Evolutionary conservation across 2,888 invertebrate species (phyloP), one percentile per base, ranked within the genome.

Genomic region (Sinodicranocentrus sp.): DNA sequence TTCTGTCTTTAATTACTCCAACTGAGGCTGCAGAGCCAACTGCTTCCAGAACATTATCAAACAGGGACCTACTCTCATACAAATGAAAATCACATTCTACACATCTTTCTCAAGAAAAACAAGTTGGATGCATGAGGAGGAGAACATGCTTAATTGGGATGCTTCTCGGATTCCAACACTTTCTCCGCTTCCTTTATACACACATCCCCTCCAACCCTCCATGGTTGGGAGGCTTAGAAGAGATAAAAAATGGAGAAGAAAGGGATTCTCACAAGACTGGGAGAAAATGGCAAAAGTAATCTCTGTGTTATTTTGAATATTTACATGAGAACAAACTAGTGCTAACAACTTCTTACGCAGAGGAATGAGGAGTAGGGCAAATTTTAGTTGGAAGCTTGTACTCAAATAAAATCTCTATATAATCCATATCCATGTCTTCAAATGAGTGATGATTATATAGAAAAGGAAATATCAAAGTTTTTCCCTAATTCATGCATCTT

Each of bases 11-110:
- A 93, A 98, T 97, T 19, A 97, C 91, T 71, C 93, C 92, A 15
- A 97, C 94, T 0, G 97, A 95, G 0, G 96, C 95, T 0, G 94
- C 93, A 86, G 95, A 97, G 2, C 95, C 95, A 52, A 97, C 94
- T 90, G 95, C 95, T 0, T 98, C 97, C 6, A 98, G 91, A 0
- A 97, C 96, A 90, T 97, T 96, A 84, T 95, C 90, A 21, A 96
- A 93, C 89, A 95, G 95, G 89, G 95, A 95, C 84, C 96, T 96
- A 80, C 71, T 89, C 39, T 17, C 33, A 21, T 52, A 63, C 26
- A 21, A 48, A 52, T 33, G 48, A 52, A 70, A 70, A 26, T 70
- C 33, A 44, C 25, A 33, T 67, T 44, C 10, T 67, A 2, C 28
- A 13, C 33, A 70, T 52, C 52, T 44, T 67, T 26, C n/a, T 70